Evolutionary conservation across 1,140 invertebrate species (phyloP), one percentile per base, ranked within the genome.

Genomic region (Patella vulgata): DNA sequence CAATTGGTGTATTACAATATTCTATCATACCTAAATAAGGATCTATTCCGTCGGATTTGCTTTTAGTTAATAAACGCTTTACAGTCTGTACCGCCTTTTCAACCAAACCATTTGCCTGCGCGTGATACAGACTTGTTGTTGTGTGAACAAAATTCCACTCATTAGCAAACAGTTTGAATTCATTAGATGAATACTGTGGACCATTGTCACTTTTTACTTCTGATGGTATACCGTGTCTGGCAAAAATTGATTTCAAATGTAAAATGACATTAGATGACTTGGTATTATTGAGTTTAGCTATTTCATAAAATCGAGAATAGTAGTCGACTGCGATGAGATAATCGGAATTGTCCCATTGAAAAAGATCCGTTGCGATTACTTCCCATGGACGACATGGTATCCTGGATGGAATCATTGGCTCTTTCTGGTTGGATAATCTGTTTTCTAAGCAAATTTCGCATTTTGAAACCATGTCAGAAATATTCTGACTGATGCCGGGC

Each of bases 271-370:
- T 28, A 12, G 23, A 19, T 14, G 27, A 5, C 12, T 21, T 28
- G 12, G 44, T 48, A 17, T 47, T 23, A 11, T 31, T 6, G 39
- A 74, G 47, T 12, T 28, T 27, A 17, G 64, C 46, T 3, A 75
- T 43, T 53, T 72, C 67, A 31, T 64, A 28, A 48, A 58, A 74
- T 23, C 64, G 70, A 8, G 66, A 70, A 46, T 48, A 75, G 40
- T 71, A 73, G 40, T 71, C 73, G 8, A 63, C 58, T 14, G 73
- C 51, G 43, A 74, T n/a, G 3, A 75, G 48, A 27, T 65, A 65
- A 2, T 31, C 14, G 21, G 3, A 2, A 14, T 27, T 30, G 11
- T 65, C 54, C 0, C 14, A 19, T 11, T 65, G 21, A 23, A 65
- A 65, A 3, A 65, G n/a, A 36, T 65, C 63, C 5, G 30, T 25